phyloP scores from a whole-genome alignment of 1,140 invertebrate species.

The Lerema accius region DNA sequence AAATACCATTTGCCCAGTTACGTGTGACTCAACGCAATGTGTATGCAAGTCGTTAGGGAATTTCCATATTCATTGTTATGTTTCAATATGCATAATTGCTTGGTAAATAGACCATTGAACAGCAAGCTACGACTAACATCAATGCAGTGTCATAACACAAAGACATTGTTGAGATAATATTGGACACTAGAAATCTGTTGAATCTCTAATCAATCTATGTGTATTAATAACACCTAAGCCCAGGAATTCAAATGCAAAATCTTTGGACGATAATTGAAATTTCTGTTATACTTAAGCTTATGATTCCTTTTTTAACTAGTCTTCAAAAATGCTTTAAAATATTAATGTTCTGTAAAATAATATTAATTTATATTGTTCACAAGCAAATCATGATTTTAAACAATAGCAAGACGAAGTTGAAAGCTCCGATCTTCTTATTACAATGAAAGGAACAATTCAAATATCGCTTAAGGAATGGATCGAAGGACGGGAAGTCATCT shows the following conservation, averaged over 20 bases:
- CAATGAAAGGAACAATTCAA: not conserved
- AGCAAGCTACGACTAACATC: not conserved
- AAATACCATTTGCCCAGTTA: not conserved
- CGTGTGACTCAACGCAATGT: not conserved
- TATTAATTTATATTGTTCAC: too few relatives aligned
- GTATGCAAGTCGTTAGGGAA: conserved; percentile 3
- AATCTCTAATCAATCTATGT: too few relatives aligned
- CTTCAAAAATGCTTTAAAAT: too few relatives aligned
- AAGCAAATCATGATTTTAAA: too few relatives aligned
- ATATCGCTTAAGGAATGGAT: not conserved
- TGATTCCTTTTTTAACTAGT: too few relatives aligned
- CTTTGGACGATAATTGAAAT: too few relatives aligned
- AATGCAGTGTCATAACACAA: not conserved
- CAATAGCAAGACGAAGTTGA: too few relatives aligned
- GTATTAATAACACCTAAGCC: too few relatives aligned
- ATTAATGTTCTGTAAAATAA: too few relatives aligned
- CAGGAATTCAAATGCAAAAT: too few relatives aligned
- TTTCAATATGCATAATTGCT: conserved; percentile 20
- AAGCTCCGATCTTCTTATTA: not conserved
- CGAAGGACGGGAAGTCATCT: not conserved
- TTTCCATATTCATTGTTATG: conserved; percentile 13
- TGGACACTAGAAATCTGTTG: not conserved
- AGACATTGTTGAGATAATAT: not conserved
- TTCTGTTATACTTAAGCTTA: too few relatives aligned
- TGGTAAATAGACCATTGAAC: conserved; percentile 8